A percentile compares a stretch with the other conserved stretches of the same genome.
Conservation (phyloP, 2,888 invertebrate genomes). For the Synergus itoensis region DNA sequence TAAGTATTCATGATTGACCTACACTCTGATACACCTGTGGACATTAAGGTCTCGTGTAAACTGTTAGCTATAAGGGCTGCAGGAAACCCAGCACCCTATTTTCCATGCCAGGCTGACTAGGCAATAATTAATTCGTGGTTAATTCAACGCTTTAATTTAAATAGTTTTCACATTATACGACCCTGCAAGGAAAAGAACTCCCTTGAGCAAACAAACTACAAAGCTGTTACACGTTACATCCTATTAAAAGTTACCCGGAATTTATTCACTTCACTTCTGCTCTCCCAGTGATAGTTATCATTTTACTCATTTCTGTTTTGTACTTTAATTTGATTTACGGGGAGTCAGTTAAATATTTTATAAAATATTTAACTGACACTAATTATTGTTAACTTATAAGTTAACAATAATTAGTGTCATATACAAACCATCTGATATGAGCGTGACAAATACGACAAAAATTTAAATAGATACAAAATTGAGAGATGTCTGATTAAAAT, state of each 20-base stretch:
- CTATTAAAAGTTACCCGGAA: slow-evolving; percentile 33
- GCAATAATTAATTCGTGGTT: slow-evolving; percentile 49
- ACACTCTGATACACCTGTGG: slow-evolving; percentile 54
- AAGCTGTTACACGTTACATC: slow-evolving; percentile 37
- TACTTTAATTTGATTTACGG: not conserved
- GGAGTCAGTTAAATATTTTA: not conserved
- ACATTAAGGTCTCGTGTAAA: not conserved
- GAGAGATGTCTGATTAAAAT: too few species aligned
- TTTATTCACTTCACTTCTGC: slow-evolving; percentile 29
- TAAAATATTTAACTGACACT: too few species aligned
- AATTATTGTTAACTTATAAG: not conserved
- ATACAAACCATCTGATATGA: not conserved
- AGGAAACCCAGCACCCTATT: slow-evolving; percentile 47
- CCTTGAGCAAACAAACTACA: slow-evolving; percentile 40
- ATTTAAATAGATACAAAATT: too few species aligned
- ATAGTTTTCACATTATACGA: slow-evolving; percentile 37
- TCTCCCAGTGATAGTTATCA: slow-evolving; percentile 35
- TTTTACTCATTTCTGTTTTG: not conserved
- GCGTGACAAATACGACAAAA: too few species aligned
- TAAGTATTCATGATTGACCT: slow-evolving; percentile 72
- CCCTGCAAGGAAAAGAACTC: slow-evolving; percentile 44
- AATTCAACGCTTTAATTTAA: slow-evolving; percentile 42
- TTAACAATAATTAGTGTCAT: not conserved
- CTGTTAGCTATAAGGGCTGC: slow-evolving; percentile 42
- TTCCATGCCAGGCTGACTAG: slow-evolving; percentile 42